Percentiles rank a stretch among this genome's conserved stretches.
These are phyloP conservation scores for Channa striata DNA, from an alignment of 2,797 vertebrate species.

Conservation along the genomic window DNA sequence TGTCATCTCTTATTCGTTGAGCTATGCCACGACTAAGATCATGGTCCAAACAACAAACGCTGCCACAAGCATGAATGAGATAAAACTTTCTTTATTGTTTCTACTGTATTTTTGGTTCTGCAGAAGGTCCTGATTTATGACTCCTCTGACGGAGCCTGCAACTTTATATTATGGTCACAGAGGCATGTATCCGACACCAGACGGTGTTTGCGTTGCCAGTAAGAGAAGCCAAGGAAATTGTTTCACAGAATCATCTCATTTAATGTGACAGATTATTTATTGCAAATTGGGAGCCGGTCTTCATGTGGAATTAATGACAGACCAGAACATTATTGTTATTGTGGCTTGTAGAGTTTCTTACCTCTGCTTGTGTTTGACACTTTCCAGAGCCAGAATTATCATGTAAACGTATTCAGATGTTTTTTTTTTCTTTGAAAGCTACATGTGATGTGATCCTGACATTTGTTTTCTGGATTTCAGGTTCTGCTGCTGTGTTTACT, in stretches of 20 bases:
- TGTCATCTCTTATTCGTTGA: neutral
- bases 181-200: conserved; percentile 6
- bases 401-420: neutral
- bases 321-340: neutral
- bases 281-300: neutral
- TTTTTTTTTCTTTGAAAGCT: neutral
- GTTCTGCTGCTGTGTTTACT: conserved; percentile 89
- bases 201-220: neutral
- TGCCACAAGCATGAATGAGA: no score
- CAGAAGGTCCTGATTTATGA: conserved; percentile 13
- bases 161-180: conserved; percentile 22
- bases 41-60: neutral
- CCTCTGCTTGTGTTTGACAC: neutral
- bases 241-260: neutral
- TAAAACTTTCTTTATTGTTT: no score
- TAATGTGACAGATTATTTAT: neutral
- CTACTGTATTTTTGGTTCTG: conserved; percentile 5
- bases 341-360: neutral
- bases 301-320: neutral
- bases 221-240: neutral
- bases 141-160: conserved; percentile 4
- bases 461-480: conserved; percentile 73
- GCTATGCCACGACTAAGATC: neutral
- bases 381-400: neutral
- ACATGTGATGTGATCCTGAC: conserved; percentile 1